Conservation (phyloP, 2,888 invertebrate species). For the Epinotia brunnichana region DNA sequence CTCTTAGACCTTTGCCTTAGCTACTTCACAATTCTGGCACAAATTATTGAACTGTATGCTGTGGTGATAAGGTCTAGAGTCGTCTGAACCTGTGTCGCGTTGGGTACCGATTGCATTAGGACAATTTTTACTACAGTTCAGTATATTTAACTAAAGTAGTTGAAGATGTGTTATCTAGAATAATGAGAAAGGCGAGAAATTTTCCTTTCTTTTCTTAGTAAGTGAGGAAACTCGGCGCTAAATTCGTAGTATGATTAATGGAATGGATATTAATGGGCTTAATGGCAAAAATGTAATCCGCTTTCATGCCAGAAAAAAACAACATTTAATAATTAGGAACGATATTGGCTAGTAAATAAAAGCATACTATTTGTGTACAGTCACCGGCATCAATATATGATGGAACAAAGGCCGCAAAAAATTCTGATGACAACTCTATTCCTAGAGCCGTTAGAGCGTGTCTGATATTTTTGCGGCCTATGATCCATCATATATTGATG, state of each 20-base stretch:
- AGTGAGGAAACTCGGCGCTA: neutral
- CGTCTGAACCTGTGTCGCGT: neutral
- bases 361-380: no score
- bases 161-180: slow-evolving; percentile 27
- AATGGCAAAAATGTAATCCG: neutral
- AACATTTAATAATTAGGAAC: no score
- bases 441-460: no score
- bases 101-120: slow-evolving; percentile 11
- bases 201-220: slow-evolving; percentile 3
- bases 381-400: no score
- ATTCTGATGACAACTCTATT: no score
- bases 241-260: neutral
- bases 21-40: slow-evolving; percentile 19
- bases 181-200: slow-evolving; percentile 17
- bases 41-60: slow-evolving; percentile 20
- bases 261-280: neutral
- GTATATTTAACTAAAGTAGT: slow-evolving; percentile 30
- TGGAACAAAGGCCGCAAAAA: no score
- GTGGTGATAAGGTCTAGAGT: slow-evolving; percentile 15
- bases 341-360: no score
- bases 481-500: no score
- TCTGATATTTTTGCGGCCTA: no score
- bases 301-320: neutral
- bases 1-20: slow-evolving; percentile 24
- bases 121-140: slow-evolving; percentile 27